phyloP scores from a whole-genome alignment of 2,113 vertebrate species.

The Etheostoma spectabile region DNA sequence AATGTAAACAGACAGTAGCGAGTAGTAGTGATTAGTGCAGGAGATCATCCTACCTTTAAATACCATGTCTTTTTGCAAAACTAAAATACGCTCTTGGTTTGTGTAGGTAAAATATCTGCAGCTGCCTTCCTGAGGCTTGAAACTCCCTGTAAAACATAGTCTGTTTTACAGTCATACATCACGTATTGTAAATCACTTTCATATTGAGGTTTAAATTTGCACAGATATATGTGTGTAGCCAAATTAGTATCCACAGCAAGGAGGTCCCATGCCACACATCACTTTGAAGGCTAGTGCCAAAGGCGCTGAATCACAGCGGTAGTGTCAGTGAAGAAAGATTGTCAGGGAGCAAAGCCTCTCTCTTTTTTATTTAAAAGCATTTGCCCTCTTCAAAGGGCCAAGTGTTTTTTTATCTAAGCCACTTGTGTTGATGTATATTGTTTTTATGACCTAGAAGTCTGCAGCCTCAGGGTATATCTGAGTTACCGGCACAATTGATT shows the following conservation, averaged over 20 bases:
- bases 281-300: constrained; percentile 52
- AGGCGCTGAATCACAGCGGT: constrained; percentile 53
- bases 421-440: constrained; percentile 58
- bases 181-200: constrained; percentile 17
- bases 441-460: constrained; percentile 68
- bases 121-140: not conserved
- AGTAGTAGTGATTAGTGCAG: not conserved
- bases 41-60: not conserved
- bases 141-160: constrained; percentile 10
- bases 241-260: constrained; percentile 54
- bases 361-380: constrained; percentile 63
- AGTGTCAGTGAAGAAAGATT: constrained; percentile 51
- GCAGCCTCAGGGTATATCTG: constrained; percentile 40
- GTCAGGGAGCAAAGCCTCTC: constrained; percentile 35
- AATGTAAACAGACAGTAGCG: constrained; percentile 26
- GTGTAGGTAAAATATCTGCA: constrained; percentile 6
- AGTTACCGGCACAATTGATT: constrained; percentile 40
- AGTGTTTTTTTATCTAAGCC: constrained; percentile 36
- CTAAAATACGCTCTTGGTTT: constrained; percentile 3
- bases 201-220: constrained; percentile 19
- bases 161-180: constrained; percentile 17
- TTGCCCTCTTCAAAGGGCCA: constrained; percentile 55
- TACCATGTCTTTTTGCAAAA: not conserved
- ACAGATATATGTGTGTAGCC: constrained; percentile 20
- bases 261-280: constrained; percentile 37